phyloP scores from a whole-genome alignment of 2,797 vertebrate genomes.

The Enteromius trimaculatus region DNA sequence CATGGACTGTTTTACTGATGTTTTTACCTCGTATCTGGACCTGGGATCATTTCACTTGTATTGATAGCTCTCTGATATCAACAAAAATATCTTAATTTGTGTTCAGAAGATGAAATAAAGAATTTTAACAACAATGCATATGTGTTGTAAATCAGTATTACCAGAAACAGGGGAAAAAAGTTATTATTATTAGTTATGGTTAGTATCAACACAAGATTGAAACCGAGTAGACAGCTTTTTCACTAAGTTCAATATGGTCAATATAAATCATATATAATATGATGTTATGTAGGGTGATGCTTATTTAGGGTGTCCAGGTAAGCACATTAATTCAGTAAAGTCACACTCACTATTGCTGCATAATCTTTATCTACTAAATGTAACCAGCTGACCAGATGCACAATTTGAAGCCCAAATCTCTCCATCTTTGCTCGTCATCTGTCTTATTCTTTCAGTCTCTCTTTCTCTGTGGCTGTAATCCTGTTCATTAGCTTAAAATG shows the following conservation, averaged over 20 bases:
- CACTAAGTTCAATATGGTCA: background rate
- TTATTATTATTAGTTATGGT: background rate
- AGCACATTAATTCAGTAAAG: background rate
- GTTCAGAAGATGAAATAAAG: background rate
- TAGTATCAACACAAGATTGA: background rate
- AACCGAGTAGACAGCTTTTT: background rate
- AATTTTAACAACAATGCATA: background rate
- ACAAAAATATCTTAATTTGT: no score
- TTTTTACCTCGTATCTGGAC: no score
- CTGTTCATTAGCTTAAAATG: conserved; percentile 41
- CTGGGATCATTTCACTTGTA: no score
- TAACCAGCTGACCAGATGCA: background rate
- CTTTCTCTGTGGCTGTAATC: conserved; percentile 8
- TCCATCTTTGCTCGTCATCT: conserved; percentile 24
- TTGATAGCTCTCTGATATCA: no score
- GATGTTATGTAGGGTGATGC: no score
- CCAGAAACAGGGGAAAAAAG: background rate
- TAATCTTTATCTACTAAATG: background rate
- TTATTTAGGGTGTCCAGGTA: conserved; percentile 7
- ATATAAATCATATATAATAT: background rate
- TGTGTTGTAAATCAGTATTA: background rate
- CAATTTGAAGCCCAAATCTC: background rate
- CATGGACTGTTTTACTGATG: no score
- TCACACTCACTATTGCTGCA: background rate
- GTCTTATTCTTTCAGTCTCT: conserved; percentile 14